Conservation (phyloP, 2,888 invertebrate species). For the Pherbina coryleti region DNA sequence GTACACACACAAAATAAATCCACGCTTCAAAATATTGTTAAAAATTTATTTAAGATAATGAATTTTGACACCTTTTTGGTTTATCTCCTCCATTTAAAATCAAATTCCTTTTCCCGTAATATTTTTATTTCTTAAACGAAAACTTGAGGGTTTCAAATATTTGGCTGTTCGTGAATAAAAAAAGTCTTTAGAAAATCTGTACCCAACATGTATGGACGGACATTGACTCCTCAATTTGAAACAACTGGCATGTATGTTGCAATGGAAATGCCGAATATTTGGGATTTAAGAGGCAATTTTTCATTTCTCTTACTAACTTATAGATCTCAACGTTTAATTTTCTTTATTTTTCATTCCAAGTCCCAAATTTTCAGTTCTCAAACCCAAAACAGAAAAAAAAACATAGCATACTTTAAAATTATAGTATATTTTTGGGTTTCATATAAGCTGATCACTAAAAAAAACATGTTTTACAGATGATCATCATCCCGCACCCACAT, state of each 20-base stretch:
- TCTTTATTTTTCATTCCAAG: not conserved
- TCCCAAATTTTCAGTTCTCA: constrained; percentile 5
- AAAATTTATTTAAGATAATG: not conserved
- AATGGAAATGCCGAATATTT: not conserved
- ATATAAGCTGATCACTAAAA: constrained; percentile 44
- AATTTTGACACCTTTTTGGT: not conserved
- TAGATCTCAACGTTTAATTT: not conserved
- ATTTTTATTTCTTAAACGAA: not conserved
- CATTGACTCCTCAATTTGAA: not conserved
- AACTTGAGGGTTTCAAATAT: not conserved
- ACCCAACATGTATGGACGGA: no score
- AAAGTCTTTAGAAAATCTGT: no score
- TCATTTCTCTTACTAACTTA: not conserved
- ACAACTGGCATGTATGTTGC: not conserved
- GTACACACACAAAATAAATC: no score
- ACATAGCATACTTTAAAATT: constrained; percentile 47
- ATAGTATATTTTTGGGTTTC: constrained; percentile 72
- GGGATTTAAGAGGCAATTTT: not conserved
- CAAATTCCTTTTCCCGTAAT: not conserved
- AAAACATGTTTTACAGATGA: constrained; percentile 86
- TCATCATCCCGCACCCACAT: constrained; percentile 97
- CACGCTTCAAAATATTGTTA: no score
- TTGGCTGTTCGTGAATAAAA: not conserved
- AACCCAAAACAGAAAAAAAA: constrained; percentile 45
- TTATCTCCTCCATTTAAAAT: not conserved